phyloP scores from a whole-genome alignment of 2,797 vertebrate species.

The Vireo griseus region DNA sequence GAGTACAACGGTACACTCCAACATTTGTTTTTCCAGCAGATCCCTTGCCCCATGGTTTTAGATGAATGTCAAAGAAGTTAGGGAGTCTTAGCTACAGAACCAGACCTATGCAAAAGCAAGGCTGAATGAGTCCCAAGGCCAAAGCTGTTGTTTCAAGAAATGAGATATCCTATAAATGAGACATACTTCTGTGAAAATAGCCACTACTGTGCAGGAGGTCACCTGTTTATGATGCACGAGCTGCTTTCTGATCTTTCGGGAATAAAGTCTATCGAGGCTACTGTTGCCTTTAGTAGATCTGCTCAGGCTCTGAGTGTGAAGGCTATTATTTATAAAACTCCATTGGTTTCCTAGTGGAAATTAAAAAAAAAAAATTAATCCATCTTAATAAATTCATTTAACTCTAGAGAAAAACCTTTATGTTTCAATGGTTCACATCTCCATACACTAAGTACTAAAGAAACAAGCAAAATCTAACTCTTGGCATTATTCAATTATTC shows the following conservation, averaged over 20 bases:
- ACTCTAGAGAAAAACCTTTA: background rate
- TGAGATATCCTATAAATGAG: background rate
- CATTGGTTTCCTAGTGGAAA: conserved; percentile 89
- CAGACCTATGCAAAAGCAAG: conserved; percentile 41
- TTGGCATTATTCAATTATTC: background rate
- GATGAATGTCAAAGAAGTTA: background rate
- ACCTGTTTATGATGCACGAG: conserved; percentile 99
- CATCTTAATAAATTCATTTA: background rate
- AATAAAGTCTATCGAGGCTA: conserved; percentile 94
- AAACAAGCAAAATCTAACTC: background rate
- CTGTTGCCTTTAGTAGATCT: conserved; percentile 92
- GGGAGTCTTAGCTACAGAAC: conserved; percentile 42
- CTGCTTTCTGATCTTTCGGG: conserved; percentile 98
- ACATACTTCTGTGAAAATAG: background rate
- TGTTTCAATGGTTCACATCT: background rate
- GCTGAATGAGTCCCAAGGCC: conserved; percentile 11
- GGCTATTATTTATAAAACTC: conserved; percentile 99
- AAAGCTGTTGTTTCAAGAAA: conserved; percentile 10
- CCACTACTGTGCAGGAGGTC: conserved; percentile 54
- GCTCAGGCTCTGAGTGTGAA: conserved; percentile 91
- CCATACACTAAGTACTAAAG: background rate
- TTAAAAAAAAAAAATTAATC: background rate
- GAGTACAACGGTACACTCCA: background rate
- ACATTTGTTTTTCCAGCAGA: background rate
- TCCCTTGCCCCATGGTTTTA: background rate